phyloP scores from a whole-genome alignment of 2,113 vertebrate species.

The Perca flavescens region DNA sequence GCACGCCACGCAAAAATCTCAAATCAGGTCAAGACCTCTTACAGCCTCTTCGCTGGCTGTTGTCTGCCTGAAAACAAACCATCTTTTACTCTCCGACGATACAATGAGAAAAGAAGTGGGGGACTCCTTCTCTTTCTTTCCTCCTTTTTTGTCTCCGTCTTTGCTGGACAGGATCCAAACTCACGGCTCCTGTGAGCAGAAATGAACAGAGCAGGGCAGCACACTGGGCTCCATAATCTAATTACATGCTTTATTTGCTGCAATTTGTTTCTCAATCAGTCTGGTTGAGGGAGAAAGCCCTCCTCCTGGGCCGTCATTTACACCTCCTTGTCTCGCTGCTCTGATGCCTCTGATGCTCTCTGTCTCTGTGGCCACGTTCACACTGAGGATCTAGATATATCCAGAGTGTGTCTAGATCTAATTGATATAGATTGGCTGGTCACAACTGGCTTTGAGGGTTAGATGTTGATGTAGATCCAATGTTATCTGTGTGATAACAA shows the following conservation, averaged over 20 bases:
- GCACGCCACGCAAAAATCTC: slow-evolving; percentile 33
- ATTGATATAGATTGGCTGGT: not conserved
- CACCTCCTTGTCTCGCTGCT: slow-evolving; percentile 87
- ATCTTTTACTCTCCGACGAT: slow-evolving; percentile 49
- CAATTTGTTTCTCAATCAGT: slow-evolving; percentile 99
- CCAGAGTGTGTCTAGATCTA: not conserved
- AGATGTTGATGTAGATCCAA: not conserved
- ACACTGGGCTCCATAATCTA: slow-evolving; percentile 92
- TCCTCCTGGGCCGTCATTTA: slow-evolving; percentile 86
- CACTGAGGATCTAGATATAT: not conserved
- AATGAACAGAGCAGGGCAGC: slow-evolving; percentile 58
- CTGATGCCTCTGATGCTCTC: slow-evolving; percentile 69
- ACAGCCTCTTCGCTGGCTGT: slow-evolving; percentile 37
- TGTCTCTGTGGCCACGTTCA: slow-evolving; percentile 10
- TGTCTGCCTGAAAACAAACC: slow-evolving; percentile 50
- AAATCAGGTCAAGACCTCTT: slow-evolving; percentile 58
- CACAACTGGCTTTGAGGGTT: not conserved
- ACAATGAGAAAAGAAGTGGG: slow-evolving; percentile 34
- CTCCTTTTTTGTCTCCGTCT: slow-evolving; percentile 40
- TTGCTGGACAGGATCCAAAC: slow-evolving; percentile 62
- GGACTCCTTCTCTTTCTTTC: slow-evolving; percentile 20
- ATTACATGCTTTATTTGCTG: slow-evolving; percentile 99
- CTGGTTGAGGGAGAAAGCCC: slow-evolving; percentile 91
- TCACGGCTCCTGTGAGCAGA: slow-evolving; percentile 73
- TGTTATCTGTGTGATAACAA: not conserved